Evolutionary conservation across 2,888 invertebrate genomes (phyloP), one percentile per base, ranked within the genome.

Genomic region (Graphium colonna): DNA sequence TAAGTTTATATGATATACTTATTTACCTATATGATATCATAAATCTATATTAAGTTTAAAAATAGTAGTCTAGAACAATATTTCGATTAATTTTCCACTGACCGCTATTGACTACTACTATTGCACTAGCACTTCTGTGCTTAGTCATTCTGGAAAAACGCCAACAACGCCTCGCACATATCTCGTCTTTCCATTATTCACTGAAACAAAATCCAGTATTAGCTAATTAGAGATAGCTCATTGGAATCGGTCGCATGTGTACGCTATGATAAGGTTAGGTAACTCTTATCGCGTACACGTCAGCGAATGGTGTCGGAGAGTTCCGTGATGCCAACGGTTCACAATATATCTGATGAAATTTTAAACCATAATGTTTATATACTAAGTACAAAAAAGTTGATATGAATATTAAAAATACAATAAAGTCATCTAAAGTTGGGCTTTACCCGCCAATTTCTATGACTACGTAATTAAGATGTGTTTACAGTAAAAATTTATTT

Each of bases 201-300:
- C 12, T 53, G 15, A 33, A 42, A 49, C 21, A 40, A 44, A 52
- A 43, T 12, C 13, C 36, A 21, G 38, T 49, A 45, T 49, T 44
- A 26, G 33, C 40, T 45, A 49, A 49, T 49, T 53, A 43, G 40
- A 13, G 49, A 49, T 53, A 18, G 31, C 33, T 39, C 33, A 44
- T 45, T 40, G 33, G 13, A 44, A 49, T 49, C n/a, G 16, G 21
- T 43, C 28, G 42, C 8, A 28, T 53, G 31, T 53, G 48, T 52
- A 43, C 47, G 33, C 28, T 12, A 16, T 52, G 57, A 55, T 57
- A 55, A 58, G 43, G 39, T 38, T 57, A 52, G 55, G 52, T 58
- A 57, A 42, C 38, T 50, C 18, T 58, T 52, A 58, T 55, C 55
- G 18, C 38, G 17, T 13, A 52, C 41, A 48, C 44, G 48, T 53